These are phyloP conservation scores for Hestina assimilis DNA, from an alignment of 1,140 invertebrate genomes.

Conservation along the genomic window DNA sequence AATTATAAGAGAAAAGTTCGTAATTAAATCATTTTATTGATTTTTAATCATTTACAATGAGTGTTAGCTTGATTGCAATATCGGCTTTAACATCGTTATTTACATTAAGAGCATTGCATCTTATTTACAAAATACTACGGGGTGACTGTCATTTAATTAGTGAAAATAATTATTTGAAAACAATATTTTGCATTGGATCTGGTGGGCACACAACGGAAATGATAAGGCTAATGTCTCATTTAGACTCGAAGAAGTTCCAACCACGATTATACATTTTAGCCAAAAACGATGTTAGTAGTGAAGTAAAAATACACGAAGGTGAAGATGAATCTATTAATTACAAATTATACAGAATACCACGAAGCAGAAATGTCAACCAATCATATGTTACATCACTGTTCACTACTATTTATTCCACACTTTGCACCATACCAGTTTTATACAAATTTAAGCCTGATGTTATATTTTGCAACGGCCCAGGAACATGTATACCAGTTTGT, in stretches of 20 bases:
- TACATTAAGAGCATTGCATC: slow-evolving; percentile 32
- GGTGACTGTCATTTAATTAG: slow-evolving; percentile 33
- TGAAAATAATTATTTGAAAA: slow-evolving; percentile 41
- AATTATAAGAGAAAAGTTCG: neutral
- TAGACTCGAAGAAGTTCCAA: slow-evolving; percentile 69
- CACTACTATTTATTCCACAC: slow-evolving; percentile 86
- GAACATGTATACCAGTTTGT: slow-evolving; percentile 95
- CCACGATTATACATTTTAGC: slow-evolving; percentile 90
- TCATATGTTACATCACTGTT: slow-evolving; percentile 88
- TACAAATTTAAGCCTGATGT: slow-evolving; percentile 86
- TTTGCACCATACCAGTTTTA: slow-evolving; percentile 85
- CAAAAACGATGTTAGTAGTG: slow-evolving; percentile 88
- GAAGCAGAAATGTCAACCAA: slow-evolving; percentile 93
- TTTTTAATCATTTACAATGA: neutral
- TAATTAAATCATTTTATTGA: neutral
- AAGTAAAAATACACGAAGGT: slow-evolving; percentile 80
- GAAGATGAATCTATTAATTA: slow-evolving; percentile 67
- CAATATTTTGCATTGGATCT: slow-evolving; percentile 73
- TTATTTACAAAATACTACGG: slow-evolving; percentile 47
- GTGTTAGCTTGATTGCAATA: neutral
- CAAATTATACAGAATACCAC: slow-evolving; percentile 83
- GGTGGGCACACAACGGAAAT: slow-evolving; percentile 94
- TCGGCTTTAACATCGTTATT: neutral
- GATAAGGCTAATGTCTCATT: slow-evolving; percentile 79
- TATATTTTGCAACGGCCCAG: slow-evolving; percentile 95